A percentile compares a stretch with the other conserved stretches of the same genome.
Conservation (phyloP, 2,888 invertebrate genomes). For the Agonopterix subpropinquella region DNA sequence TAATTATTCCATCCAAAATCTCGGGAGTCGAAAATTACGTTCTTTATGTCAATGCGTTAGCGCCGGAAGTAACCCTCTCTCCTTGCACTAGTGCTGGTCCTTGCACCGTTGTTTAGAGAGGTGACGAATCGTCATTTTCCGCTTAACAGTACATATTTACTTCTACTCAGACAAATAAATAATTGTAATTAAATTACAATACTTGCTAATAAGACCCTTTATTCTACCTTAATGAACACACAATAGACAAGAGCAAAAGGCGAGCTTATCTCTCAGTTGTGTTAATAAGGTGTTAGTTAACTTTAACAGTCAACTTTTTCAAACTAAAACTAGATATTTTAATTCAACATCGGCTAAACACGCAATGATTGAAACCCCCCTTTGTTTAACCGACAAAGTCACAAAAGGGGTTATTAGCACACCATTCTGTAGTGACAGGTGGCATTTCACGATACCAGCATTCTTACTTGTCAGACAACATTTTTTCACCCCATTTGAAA, state of each 20-base stretch:
- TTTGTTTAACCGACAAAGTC: slow-evolving; percentile 29
- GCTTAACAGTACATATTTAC: too few species aligned
- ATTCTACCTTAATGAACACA: background rate
- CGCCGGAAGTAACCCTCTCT: too few species aligned
- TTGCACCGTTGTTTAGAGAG: too few species aligned
- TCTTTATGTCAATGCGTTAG: too few species aligned
- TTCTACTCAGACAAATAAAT: too few species aligned
- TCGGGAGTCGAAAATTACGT: too few species aligned
- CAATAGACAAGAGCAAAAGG: background rate
- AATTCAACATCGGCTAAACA: slow-evolving; percentile 13
- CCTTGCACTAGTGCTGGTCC: too few species aligned
- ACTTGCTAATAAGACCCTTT: background rate
- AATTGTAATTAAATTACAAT: too few species aligned
- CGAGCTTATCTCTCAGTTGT: background rate
- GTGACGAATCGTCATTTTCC: too few species aligned
- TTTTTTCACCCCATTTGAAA: slow-evolving; percentile 41
- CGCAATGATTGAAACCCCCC: slow-evolving; percentile 15
- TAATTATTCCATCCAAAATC: too few species aligned
- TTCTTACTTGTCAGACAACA: slow-evolving; percentile 27
- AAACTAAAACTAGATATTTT: background rate
- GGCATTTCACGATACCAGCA: slow-evolving; percentile 50
- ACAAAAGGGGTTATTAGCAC: slow-evolving; percentile 30
- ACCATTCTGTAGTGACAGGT: slow-evolving; percentile 35
- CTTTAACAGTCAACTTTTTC: background rate
- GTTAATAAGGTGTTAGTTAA: background rate